A percentile compares a stretch with the other conserved stretches of the same genome.
Conservation (phyloP, 1,140 invertebrate species). For the Trypoxylus dichotomus region DNA sequence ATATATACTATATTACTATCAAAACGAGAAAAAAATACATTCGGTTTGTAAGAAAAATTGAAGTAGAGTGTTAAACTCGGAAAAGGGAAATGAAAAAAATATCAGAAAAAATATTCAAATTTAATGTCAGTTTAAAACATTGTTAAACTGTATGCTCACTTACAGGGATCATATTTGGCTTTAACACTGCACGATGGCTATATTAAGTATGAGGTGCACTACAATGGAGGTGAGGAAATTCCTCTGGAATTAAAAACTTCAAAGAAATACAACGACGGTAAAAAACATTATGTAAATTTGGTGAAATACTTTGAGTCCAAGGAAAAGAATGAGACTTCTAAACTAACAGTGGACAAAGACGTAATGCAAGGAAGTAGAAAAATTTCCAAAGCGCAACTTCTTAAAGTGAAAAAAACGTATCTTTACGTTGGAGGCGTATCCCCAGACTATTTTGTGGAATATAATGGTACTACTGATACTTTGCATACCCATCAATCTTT, state of each 20-base stretch:
- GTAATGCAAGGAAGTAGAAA: neutral
- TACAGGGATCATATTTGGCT: conserved; percentile 43
- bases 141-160: neutral
- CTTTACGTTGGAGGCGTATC: conserved; percentile 81
- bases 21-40: too few relatives aligned
- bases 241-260: conserved; percentile 67
- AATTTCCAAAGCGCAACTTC: conserved; percentile 50
- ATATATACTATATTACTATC: too few relatives aligned
- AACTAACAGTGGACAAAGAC: neutral
- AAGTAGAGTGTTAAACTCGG: too few relatives aligned
- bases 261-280: conserved; percentile 79
- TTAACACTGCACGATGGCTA: conserved; percentile 74
- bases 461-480: conserved; percentile 49
- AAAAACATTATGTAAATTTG: conserved; percentile 76
- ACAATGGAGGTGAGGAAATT: conserved; percentile 48
- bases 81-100: too few relatives aligned
- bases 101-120: too few relatives aligned
- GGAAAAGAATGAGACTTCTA: conserved; percentile 13
- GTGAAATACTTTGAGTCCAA: neutral
- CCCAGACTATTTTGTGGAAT: conserved; percentile 60
- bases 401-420: conserved; percentile 49
- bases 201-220: conserved; percentile 75
- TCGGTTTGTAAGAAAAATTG: too few relatives aligned
- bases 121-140: too few relatives aligned
- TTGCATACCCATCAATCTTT: conserved; percentile 63